phyloP scores from a whole-genome alignment of 2,113 vertebrate genomes.

The Terrapene triunguis region DNA sequence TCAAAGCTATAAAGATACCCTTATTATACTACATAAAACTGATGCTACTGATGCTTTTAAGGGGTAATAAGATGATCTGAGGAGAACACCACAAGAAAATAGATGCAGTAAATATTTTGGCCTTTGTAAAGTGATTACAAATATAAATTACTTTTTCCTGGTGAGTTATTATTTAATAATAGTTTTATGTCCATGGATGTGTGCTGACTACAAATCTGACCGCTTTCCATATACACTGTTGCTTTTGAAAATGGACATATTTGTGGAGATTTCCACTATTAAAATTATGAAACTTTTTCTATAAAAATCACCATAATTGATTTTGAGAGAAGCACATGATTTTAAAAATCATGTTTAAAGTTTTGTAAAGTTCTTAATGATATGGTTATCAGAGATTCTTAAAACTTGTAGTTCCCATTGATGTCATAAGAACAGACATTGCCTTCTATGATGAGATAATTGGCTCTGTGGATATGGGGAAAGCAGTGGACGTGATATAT shows the following conservation, averaged over 20 bases:
- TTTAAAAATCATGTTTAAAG: constrained; percentile 42
- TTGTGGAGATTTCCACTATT: neutral
- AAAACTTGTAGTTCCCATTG: neutral
- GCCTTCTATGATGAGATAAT: too few relatives aligned
- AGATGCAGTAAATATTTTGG: neutral
- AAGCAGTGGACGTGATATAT: too few relatives aligned
- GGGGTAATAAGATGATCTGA: constrained; percentile 11
- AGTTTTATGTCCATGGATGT: neutral
- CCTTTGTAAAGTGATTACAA: constrained; percentile 29
- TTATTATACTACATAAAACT: constrained; percentile 53
- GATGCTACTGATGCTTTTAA: constrained; percentile 29
- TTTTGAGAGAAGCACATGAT: neutral
- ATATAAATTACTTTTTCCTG: constrained; percentile 12
- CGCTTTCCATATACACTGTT: neutral
- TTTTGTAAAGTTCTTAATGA: constrained; percentile 5
- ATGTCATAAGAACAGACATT: neutral
- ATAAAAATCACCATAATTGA: neutral
- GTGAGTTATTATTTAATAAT: constrained; percentile 38
- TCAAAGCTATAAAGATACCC: constrained; percentile 47
- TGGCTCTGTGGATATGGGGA: too few relatives aligned
- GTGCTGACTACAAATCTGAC: constrained; percentile 12
- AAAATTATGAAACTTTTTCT: neutral
- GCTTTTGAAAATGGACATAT: constrained; percentile 5
- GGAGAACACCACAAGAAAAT: constrained; percentile 23
- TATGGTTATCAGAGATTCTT: neutral